Base-by-base conservation (phyloP, 2,797 vertebrate species). In the Pseudomugil tenellus region DNA sequence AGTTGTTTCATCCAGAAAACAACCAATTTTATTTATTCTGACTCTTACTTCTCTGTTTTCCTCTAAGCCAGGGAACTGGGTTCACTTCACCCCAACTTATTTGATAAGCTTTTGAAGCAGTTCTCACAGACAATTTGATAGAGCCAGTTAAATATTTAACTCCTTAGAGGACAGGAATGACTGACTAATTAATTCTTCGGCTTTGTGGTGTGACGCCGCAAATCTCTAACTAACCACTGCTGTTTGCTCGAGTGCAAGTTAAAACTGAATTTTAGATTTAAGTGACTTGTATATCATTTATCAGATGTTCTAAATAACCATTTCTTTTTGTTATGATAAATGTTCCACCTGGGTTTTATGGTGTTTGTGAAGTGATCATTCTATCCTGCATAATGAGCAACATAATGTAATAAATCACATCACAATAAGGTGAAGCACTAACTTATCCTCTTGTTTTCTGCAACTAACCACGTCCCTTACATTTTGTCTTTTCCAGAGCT, bases 231-330 rank as follows among this genome's bases (percentile, higher is more conserved):
- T 43, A 58, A 29, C 35, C 13, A 5, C 46, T 14, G 4, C 4
- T 41, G 6, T 43, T 75, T 53, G 32, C 34, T 32, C 46, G 6
- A 0, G 49, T 43, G 58, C 34, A 55, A 69, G 78, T 73, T 78
- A 58, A 73, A 76, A 58, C 29, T 3, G 66, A 65, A 70, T 67
- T 72, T 58, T n/a, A 46, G 59, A 60, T 77, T 80, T 65, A 19
- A 70, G 63, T 65, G 9, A 37, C 35, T 29, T 5, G 32, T 79
- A 12, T 74, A 80, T 81, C 26, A 71, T 79, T 66, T 11, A 81
- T 80, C 29, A 77, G 53, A 74, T 51, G 62, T 48, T 70, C 23
- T 37, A 21, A 71, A 25, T 63, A 65, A 62, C 53, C 26, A 58
- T 34, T 56, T 72, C 19, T 48, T 52, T n/a, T 28, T 69, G 41